phyloP scores from a whole-genome alignment of 2,888 invertebrate genomes.

The Tipula lateralis region DNA sequence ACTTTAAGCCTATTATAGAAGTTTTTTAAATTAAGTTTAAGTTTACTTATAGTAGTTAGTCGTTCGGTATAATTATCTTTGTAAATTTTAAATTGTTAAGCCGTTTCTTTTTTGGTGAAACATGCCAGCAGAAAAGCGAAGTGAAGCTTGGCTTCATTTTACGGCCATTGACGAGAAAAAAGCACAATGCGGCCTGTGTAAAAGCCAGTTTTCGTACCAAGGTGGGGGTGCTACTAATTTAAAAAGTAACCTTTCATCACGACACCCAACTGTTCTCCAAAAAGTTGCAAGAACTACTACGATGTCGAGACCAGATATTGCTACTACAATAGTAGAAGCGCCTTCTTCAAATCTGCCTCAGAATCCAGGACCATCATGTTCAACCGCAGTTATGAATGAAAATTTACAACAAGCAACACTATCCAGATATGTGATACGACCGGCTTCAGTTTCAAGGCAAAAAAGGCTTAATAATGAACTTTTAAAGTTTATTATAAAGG shows the following conservation, averaged over 20 bases:
- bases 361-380: not conserved
- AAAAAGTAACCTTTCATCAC: not conserved
- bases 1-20: no score
- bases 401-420: not conserved
- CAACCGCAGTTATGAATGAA: not conserved
- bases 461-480: no score
- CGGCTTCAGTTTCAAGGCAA: not conserved
- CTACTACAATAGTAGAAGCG: not conserved
- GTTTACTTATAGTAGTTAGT: no score
- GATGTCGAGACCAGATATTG: no score
- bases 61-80: no score
- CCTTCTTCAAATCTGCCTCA: not conserved
- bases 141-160: no score
- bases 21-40: no score
- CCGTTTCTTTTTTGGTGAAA: no score
- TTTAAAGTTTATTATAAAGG: slow-evolving; percentile 38
- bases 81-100: no score
- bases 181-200: not conserved
- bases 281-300: no score
- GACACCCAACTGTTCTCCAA: not conserved
- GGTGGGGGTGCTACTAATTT: slow-evolving; percentile 28
- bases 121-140: no score
- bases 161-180: not conserved
- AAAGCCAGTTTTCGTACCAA: not conserved
- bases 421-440: not conserved